Conservation (phyloP, 2,113 vertebrate species). For the Epinephelus lanceolatus region DNA sequence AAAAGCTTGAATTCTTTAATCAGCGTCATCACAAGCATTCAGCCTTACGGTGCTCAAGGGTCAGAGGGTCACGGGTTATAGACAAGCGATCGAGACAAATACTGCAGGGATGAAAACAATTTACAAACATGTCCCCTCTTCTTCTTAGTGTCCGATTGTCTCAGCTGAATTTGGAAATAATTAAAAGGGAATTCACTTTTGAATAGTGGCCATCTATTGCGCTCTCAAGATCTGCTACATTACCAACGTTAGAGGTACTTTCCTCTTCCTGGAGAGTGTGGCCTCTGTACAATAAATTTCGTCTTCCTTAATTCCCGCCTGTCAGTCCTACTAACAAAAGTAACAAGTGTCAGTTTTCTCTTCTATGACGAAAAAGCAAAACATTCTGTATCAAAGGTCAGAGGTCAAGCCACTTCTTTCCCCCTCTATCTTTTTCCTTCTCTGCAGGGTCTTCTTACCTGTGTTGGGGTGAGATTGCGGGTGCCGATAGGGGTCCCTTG, state of each 20-base stretch:
- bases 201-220: neutral
- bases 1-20: neutral
- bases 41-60: neutral
- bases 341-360: neutral
- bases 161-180: neutral
- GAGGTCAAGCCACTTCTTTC: slow-evolving; percentile 49
- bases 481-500: slow-evolving; percentile 45
- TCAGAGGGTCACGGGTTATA: slow-evolving; percentile 17
- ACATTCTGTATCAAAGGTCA: slow-evolving; percentile 53
- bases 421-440: neutral
- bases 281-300: too few species aligned
- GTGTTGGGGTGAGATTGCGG: slow-evolving; percentile 40
- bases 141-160: neutral
- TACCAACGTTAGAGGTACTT: neutral
- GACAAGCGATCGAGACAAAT: slow-evolving; percentile 3
- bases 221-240: neutral
- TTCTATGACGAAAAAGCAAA: neutral
- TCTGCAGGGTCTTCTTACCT: slow-evolving; percentile 64
- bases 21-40: neutral
- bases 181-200: neutral
- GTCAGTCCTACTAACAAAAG: neutral
- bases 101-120: neutral
- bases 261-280: neutral
- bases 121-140: neutral
- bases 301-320: neutral